Conservation (phyloP, 2,797 vertebrate genomes). For the Epinephelus awoara region DNA sequence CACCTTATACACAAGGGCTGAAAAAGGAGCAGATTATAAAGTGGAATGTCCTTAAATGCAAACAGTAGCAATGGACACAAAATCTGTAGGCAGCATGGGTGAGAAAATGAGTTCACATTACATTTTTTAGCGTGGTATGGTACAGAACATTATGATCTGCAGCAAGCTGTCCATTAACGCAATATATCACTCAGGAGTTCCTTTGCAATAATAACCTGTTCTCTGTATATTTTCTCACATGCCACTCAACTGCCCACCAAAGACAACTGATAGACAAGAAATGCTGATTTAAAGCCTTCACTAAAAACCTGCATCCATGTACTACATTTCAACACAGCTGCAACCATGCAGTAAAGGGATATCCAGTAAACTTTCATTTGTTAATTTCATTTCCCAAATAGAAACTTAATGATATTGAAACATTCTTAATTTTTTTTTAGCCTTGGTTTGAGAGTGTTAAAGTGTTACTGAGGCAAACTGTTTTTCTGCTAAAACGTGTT, state of each 20-base stretch:
- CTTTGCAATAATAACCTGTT: constrained; percentile 13
- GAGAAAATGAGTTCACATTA: constrained; percentile 28
- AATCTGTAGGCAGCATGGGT: constrained; percentile 33
- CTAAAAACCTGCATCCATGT: not conserved
- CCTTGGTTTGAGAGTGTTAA: not conserved
- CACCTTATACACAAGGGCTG: constrained; percentile 25
- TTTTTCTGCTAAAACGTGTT: constrained; percentile 1
- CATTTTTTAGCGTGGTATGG: constrained; percentile 4
- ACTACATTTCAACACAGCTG: not conserved
- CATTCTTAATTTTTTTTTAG: not conserved
- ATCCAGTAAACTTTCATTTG: not conserved
- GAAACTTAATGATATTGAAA: not conserved
- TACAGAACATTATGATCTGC: constrained; percentile 37
- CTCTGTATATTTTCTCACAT: constrained; percentile 16
- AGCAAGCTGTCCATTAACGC: constrained; percentile 22
- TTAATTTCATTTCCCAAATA: not conserved
- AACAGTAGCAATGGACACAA: constrained; percentile 15
- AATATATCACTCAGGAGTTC: constrained; percentile 1
- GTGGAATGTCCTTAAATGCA: constrained; percentile 42
- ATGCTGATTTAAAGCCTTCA: constrained; percentile 12
- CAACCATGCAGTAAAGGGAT: not conserved
- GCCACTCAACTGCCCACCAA: constrained; percentile 1
- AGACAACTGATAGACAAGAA: constrained; percentile 6
- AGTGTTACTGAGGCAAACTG: not conserved
- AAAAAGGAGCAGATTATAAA: constrained; percentile 33